These are phyloP conservation scores for Dysidea cf. avara DNA, from an alignment of 37 sponge, comb jelly and placozoan genomes.

Conservation along the genomic window DNA sequence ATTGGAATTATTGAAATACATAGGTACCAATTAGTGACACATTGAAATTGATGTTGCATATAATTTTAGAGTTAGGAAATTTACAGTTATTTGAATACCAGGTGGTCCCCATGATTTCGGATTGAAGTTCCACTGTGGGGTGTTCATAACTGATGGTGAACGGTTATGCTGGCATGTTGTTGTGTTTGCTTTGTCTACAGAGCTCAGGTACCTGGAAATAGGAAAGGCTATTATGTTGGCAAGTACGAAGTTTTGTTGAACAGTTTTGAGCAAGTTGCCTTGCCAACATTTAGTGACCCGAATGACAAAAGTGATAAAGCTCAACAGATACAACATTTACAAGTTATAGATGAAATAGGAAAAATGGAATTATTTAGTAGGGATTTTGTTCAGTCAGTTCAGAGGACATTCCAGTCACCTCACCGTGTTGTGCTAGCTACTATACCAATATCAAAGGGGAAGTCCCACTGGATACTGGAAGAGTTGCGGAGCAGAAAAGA, in stretches of 20 bases:
- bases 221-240: no score
- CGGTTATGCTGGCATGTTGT: no score
- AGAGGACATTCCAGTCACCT: constrained; percentile 17
- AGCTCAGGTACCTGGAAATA: no score
- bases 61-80: no score
- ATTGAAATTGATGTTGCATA: no score
- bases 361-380: constrained; percentile 66
- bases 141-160: no score
- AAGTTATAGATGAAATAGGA: constrained; percentile 61
- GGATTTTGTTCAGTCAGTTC: constrained; percentile 20
- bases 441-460: constrained; percentile 28
- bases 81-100: no score
- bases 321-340: neutral
- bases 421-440: constrained; percentile 38
- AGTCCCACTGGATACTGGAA: constrained; percentile 41
- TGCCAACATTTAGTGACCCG: constrained; percentile 40
- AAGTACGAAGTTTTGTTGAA: constrained; percentile 46
- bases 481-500: constrained; percentile 28
- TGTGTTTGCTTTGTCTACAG: no score
- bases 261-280: constrained; percentile 48
- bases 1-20: no score
- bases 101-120: no score
- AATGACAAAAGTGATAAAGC: neutral
- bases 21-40: no score
- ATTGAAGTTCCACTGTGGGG: no score